Conservation (phyloP, 2,113 vertebrate genomes). For the Oreochromis tanganicae region DNA sequence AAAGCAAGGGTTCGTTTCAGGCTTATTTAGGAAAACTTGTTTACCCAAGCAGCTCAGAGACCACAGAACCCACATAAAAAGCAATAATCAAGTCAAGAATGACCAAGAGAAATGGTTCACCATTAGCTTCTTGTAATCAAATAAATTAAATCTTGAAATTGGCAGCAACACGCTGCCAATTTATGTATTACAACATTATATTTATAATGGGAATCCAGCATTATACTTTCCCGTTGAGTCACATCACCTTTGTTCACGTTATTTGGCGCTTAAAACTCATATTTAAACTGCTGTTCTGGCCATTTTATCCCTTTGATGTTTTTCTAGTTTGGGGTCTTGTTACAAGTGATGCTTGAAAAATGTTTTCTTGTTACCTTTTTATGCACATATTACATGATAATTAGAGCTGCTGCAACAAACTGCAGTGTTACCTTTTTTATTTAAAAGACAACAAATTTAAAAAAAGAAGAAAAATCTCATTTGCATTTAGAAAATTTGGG, state of each 20-base stretch:
- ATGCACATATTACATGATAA: neutral
- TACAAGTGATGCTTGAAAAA: neutral
- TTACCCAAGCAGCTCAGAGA: neutral
- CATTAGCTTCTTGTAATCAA: neutral
- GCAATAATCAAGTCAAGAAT: conserved; percentile 1
- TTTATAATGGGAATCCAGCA: neutral
- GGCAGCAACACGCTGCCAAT: neutral
- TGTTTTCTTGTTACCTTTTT: neutral
- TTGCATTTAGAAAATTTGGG: neutral
- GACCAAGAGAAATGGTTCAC: neutral
- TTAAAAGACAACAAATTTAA: neutral
- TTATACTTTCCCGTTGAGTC: neutral
- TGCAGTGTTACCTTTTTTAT: neutral
- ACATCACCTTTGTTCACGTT: neutral
- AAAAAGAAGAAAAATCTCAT: rapidly evolving
- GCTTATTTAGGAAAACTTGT: neutral
- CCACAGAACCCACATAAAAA: conserved; percentile 7
- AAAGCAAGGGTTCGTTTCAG: neutral
- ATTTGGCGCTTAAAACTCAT: neutral
- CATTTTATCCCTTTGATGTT: neutral
- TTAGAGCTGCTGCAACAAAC: neutral
- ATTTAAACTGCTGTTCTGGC: neutral
- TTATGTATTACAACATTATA: neutral
- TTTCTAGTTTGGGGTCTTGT: neutral
- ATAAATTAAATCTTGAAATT: conserved; percentile 23